phyloP scores from a whole-genome alignment of 1,140 invertebrate genomes.

The Phortica variegata region DNA sequence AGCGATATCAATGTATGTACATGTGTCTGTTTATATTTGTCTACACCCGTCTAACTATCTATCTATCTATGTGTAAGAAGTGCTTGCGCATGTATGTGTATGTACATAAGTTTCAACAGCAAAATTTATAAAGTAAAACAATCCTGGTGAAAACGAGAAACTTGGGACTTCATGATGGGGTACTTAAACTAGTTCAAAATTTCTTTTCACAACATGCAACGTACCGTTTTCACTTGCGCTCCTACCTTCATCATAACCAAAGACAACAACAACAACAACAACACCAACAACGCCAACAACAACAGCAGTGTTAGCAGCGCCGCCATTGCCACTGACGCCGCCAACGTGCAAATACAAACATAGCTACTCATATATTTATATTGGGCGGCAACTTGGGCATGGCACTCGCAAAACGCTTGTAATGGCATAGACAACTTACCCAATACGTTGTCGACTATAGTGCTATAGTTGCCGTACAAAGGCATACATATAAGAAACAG shows the following conservation, averaged over 20 bases:
- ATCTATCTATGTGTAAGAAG: not conserved
- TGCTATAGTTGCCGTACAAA: too few species aligned
- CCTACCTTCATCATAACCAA: too few species aligned
- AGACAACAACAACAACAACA: conserved; percentile 15
- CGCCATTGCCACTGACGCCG: not conserved
- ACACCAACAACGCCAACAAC: not conserved
- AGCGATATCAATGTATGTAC: conserved; percentile 2
- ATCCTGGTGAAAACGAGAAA: conserved; percentile 54
- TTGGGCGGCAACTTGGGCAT: not conserved
- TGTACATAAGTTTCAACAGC: not conserved
- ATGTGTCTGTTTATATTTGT: conserved; percentile 8
- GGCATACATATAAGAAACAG: too few species aligned
- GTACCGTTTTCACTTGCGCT: too few species aligned
- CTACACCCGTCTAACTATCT: too few species aligned
- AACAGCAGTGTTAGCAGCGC: not conserved
- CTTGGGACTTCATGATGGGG: conserved; percentile 54
- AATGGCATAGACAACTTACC: too few species aligned
- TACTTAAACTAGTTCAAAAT: conserved; percentile 54
- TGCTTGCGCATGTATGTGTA: conserved; percentile 20
- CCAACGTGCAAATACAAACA: too few species aligned
- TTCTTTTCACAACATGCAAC: conserved; percentile 19
- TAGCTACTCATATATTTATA: not conserved
- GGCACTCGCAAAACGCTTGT: too few species aligned
- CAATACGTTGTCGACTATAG: too few species aligned
- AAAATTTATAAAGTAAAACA: conserved; percentile 50